These are phyloP conservation scores for Globodera ellingtonae DNA, from an alignment of 1,140 invertebrate species.

Conservation along the genomic window DNA sequence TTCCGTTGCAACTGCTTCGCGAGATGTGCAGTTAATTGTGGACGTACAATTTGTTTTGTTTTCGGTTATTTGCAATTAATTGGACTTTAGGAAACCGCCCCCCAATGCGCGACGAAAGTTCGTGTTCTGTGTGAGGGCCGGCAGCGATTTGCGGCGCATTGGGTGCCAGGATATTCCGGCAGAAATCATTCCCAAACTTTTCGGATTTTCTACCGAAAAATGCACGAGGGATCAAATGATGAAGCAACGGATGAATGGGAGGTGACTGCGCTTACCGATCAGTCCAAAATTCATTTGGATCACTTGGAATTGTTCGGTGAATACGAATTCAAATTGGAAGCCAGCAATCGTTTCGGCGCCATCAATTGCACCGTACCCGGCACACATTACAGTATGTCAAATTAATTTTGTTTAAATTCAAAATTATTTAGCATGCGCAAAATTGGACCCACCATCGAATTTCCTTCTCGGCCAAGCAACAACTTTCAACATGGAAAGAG, in stretches of 20 bases:
- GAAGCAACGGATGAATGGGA: constrained; percentile 25
- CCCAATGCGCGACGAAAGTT: constrained; percentile 45
- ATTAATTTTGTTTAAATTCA: neutral
- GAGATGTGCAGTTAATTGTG: constrained; percentile 44
- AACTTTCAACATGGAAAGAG: constrained; percentile 16
- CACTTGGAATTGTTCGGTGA: constrained; percentile 38
- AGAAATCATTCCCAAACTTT: constrained; percentile 44
- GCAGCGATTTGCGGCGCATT: constrained; percentile 44
- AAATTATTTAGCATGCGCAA: constrained; percentile 35
- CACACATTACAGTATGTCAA: constrained; percentile 40
- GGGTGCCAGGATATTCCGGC: constrained; percentile 54
- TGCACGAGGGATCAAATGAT: neutral
- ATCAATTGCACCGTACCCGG: constrained; percentile 43
- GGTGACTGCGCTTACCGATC: constrained; percentile 7
- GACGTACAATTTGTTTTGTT: constrained; percentile 23
- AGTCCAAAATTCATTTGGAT: constrained; percentile 25
- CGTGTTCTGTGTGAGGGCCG: constrained; percentile 42
- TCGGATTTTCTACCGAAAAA: constrained; percentile 40
- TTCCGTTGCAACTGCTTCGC: constrained; percentile 49
- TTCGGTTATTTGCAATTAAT: constrained; percentile 25
- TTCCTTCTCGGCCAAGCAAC: neutral
- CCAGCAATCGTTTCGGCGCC: constrained; percentile 40
- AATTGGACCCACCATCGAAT: constrained; percentile 25
- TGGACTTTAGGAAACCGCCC: constrained; percentile 38
- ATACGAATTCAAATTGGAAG: constrained; percentile 47